Evolutionary conservation across 2,888 invertebrate genomes (phyloP).

Genomic region (Tolmerus cingulatus): DNA sequence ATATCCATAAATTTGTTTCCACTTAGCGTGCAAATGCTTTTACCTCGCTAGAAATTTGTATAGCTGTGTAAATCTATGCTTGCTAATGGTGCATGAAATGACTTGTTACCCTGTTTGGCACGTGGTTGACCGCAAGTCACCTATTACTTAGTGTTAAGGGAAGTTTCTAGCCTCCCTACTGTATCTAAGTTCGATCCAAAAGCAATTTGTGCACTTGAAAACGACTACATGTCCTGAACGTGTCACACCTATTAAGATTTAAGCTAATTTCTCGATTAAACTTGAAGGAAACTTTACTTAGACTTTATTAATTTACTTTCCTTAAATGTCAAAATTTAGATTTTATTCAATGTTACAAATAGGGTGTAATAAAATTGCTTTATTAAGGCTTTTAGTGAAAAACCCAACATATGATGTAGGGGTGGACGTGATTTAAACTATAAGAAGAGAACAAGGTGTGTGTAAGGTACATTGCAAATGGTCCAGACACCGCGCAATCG

Average conservation of each 20-base stretch:
- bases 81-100: constrained; percentile 53
- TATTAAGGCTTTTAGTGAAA: too few species aligned
- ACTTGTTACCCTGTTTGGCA: constrained; percentile 53
- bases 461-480: too few species aligned
- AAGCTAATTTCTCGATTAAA: background rate
- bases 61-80: constrained; percentile 44
- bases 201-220: background rate
- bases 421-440: too few species aligned
- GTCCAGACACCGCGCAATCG: too few species aligned
- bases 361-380: too few species aligned
- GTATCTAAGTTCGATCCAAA: background rate
- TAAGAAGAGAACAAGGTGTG: too few species aligned
- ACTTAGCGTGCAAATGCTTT: constrained; percentile 54
- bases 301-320: too few species aligned
- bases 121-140: constrained; percentile 40
- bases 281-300: too few species aligned
- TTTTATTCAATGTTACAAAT: too few species aligned
- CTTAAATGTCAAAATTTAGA: too few species aligned
- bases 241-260: background rate
- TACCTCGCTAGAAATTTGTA: constrained; percentile 45
- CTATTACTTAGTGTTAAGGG: constrained; percentile 22
- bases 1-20: constrained; percentile 52
- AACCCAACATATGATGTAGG: too few species aligned
- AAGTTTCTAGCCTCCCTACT: background rate
- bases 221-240: background rate